Percentiles rank a stretch among this genome's conserved stretches.
phyloP scores from a whole-genome alignment of 2,888 invertebrate genomes.

The Cephalotes varians region DNA sequence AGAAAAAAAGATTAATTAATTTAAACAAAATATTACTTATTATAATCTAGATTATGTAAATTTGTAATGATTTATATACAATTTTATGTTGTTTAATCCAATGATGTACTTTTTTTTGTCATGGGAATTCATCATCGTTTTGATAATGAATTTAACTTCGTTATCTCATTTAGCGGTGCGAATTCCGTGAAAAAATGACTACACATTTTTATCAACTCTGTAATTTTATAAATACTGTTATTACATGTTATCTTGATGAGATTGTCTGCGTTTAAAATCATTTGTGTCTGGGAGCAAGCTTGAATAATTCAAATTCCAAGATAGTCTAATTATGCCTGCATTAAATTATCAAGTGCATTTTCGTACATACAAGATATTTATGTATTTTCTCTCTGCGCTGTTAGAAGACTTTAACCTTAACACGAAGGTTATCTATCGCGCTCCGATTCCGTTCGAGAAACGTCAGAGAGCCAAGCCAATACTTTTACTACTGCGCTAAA shows the following conservation, averaged over 20 bases:
- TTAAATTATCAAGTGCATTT: constrained; percentile 23
- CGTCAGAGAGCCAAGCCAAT: constrained; percentile 13
- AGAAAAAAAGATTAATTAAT: background rate
- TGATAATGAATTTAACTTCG: background rate
- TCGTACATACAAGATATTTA: background rate
- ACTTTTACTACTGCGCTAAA: constrained; percentile 21
- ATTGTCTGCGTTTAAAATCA: constrained; percentile 38
- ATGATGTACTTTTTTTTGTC: background rate
- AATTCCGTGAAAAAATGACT: constrained; percentile 2
- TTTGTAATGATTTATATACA: background rate
- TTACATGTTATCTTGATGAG: constrained; percentile 32
- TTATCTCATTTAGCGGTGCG: background rate
- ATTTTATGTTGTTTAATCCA: background rate
- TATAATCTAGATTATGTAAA: background rate
- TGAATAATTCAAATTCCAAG: constrained; percentile 46
- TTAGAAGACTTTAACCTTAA: constrained; percentile 41
- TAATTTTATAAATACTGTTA: constrained; percentile 41
- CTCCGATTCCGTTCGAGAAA: constrained; percentile 39
- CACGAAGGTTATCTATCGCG: constrained; percentile 50
- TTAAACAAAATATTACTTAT: background rate
- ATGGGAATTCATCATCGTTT: constrained; percentile 1
- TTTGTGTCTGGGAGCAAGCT: background rate
- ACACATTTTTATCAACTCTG: constrained; percentile 19
- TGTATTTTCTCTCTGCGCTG: constrained; percentile 5
- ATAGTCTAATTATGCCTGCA: background rate